phyloP scores from a whole-genome alignment of 2,113 vertebrate genomes.

The Dromiciops gliroides region DNA sequence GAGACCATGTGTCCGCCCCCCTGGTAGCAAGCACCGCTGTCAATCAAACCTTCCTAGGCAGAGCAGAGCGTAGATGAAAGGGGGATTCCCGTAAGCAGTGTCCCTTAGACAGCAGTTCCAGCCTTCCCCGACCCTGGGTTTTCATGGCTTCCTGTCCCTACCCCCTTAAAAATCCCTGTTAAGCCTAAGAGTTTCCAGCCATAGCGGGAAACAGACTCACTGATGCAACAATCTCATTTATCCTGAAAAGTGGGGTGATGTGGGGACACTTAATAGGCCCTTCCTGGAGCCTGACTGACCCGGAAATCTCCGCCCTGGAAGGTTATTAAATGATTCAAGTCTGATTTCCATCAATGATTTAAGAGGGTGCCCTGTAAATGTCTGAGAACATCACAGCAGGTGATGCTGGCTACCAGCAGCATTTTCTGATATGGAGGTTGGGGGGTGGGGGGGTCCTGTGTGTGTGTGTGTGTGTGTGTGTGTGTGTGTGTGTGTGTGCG shows the following conservation, averaged over 20 bases:
- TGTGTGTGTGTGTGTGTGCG: not conserved
- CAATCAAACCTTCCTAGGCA: not conserved
- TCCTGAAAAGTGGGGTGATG: fast-evolving
- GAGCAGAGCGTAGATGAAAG: not conserved
- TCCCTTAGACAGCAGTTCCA: not conserved
- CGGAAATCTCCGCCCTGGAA: not conserved
- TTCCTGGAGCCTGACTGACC: not conserved
- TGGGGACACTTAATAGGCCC: fast-evolving
- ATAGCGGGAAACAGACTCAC: not conserved
- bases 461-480: too few species aligned
- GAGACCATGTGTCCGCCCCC: not conserved
- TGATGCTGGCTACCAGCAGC: not conserved
- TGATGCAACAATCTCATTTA: not conserved
- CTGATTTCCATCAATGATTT: not conserved
- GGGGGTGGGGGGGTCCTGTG: not conserved
- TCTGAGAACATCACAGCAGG: not conserved
- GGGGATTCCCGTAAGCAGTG: not conserved
- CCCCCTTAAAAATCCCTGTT: not conserved
- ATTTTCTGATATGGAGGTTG: fast-evolving
- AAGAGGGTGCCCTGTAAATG: not conserved
- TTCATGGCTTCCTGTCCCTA: not conserved
- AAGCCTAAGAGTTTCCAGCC: not conserved
- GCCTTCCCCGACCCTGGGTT: not conserved
- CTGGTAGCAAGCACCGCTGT: not conserved
- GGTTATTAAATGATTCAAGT: not conserved